These are phyloP conservation scores for Gryllus bimaculatus DNA, from an alignment of 1,140 invertebrate species.

Conservation along the genomic window DNA sequence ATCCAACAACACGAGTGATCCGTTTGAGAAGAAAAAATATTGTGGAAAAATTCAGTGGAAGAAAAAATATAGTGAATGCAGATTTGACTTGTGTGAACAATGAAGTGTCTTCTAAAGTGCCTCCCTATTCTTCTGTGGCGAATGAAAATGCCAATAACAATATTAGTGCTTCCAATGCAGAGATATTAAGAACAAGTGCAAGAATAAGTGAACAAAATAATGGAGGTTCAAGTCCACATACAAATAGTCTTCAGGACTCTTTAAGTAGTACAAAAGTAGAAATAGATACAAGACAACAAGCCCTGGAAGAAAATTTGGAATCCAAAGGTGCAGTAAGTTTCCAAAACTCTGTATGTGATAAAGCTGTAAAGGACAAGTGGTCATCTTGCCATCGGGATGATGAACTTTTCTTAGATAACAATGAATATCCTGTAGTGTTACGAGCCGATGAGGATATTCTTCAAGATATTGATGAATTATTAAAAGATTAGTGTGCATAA, in stretches of 20 bases:
- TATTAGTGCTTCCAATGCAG: too few relatives aligned
- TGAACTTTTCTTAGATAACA: constrained; percentile 19
- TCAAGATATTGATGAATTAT: constrained; percentile 35
- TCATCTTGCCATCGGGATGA: constrained; percentile 16
- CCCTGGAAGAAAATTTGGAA: background rate
- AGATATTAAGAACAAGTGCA: too few relatives aligned
- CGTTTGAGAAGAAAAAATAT: background rate
- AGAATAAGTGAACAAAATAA: too few relatives aligned
- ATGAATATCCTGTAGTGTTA: constrained; percentile 28
- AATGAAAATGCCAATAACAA: too few relatives aligned
- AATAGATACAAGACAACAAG: background rate
- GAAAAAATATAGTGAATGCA: background rate
- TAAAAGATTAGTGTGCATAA: constrained; percentile 24
- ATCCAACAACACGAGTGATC: background rate
- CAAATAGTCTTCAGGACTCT: too few relatives aligned
- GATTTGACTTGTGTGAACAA: background rate
- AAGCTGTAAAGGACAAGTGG: background rate
- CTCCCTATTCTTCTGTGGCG: background rate
- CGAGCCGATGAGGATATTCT: constrained; percentile 34
- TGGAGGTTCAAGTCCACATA: too few relatives aligned
- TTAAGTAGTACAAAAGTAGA: background rate
- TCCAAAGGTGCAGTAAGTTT: background rate
- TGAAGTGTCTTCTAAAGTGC: background rate
- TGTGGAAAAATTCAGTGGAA: background rate
- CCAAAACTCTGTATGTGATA: background rate